Base-by-base conservation (phyloP, 1,140 invertebrate genomes). In the Lucilia sericata region DNA sequence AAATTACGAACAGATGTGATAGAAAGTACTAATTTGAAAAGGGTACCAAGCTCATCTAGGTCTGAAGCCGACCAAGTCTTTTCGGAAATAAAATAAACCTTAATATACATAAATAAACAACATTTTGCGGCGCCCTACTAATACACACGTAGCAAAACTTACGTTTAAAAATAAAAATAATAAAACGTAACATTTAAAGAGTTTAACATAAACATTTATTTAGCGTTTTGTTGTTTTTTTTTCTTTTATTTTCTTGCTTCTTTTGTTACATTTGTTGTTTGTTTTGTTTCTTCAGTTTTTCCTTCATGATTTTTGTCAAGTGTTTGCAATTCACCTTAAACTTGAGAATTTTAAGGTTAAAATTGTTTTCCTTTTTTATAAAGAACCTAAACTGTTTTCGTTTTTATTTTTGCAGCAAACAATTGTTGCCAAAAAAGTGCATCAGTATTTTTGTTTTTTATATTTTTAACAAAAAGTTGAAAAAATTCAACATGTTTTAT, bases 341-440 rank as follows among this genome's bases (percentile, higher is more conserved):
- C 65, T 21, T 70, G 65, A 70, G 19, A 70, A 70, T 70, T 70
- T 70, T 70, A 70, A 70, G 65, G 19, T 70, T 70, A 70, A 42
- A 70, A 70, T 30, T 30, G 25, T 30, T 30, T 30, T 30, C 25
- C 25, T 30, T 30, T 30, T 30, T 30, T 30, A 30, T 30, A 30
- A 30, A 30, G 25, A 30, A 30, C 9, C 9, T 70, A 60, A 42
- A 42, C 2, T 42, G 42, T 30, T 30, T 30, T 30, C 42, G 2
- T 42, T 42, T 42, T 42, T 7, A 42, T 30, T 2, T 2, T 30
- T 30, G 42, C 42, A 42, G 42, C 42, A 42, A 42, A 42, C 42
- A 42, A 42, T 42, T 42, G 42, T 42, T 42, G 42, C 42, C 42
- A 42, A 42, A 42, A 42, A 42, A 30, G 42, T 42, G 42, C 42